Evolutionary conservation across 2,888 invertebrate genomes (phyloP).

Genomic region (Leucoma salicis): DNA sequence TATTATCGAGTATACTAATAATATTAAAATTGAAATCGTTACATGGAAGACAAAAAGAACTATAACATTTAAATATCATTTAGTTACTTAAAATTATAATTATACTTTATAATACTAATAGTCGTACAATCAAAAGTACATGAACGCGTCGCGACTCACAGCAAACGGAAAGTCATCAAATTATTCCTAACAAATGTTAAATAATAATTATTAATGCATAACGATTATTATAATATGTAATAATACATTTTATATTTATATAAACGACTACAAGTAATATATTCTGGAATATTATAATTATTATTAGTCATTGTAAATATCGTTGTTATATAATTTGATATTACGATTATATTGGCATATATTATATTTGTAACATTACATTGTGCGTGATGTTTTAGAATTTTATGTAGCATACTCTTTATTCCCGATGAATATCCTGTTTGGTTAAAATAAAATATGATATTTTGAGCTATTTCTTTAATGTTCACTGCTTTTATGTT

Average conservation of each 20-base stretch:
- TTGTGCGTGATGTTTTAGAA: slow-evolving; percentile 48
- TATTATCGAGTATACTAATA: slow-evolving; percentile 18
- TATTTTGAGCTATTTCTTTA: too few relatives aligned
- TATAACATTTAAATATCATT: slow-evolving; percentile 24
- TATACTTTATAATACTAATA: slow-evolving; percentile 34
- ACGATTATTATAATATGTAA: slow-evolving; percentile 25
- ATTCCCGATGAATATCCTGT: slow-evolving; percentile 14
- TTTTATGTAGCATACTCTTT: slow-evolving; percentile 23
- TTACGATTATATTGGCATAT: slow-evolving; percentile 35
- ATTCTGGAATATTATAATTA: slow-evolving; percentile 16
- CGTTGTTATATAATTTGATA: slow-evolving; percentile 24
- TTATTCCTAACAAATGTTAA: slow-evolving; percentile 39
- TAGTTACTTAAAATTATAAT: not conserved
- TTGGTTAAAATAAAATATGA: slow-evolving; percentile 18
- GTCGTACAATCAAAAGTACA: slow-evolving; percentile 68
- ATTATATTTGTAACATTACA: slow-evolving; percentile 21
- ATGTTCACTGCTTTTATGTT: too few relatives aligned
- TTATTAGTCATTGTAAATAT: slow-evolving; percentile 21
- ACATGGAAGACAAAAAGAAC: slow-evolving; percentile 58
- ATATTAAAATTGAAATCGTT: slow-evolving; percentile 23
- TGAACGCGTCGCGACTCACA: slow-evolving; percentile 76
- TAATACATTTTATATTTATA: slow-evolving; percentile 26
- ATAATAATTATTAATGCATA: slow-evolving; percentile 24
- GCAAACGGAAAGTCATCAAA: slow-evolving; percentile 57
- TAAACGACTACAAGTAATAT: slow-evolving; percentile 27